Evolutionary conservation across 2,888 invertebrate genomes (phyloP).

Genomic region (Neocrepidodera transversa): DNA sequence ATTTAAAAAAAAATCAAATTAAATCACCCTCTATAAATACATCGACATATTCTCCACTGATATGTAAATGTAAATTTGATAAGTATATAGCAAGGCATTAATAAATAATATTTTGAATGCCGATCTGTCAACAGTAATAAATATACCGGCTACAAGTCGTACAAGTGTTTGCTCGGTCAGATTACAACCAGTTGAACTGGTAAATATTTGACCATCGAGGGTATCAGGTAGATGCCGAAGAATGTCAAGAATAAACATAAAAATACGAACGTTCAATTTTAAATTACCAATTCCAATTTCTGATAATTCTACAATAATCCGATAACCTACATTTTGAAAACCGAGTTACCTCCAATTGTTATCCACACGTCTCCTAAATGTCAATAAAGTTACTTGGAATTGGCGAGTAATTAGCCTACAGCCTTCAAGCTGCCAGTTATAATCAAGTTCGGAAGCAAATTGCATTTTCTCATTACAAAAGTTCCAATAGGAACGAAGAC

Average conservation of each 20-base stretch:
- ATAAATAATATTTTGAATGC: conserved; percentile 45
- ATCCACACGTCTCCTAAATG: conserved; percentile 31
- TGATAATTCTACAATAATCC: too few species aligned
- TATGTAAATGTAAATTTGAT: conserved; percentile 38
- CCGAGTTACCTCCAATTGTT: conserved; percentile 20
- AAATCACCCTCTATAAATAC: conserved; percentile 2
- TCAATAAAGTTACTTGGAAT: conserved; percentile 44
- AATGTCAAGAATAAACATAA: conserved; percentile 24
- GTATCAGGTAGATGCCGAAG: conserved; percentile 40
- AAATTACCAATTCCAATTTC: not conserved
- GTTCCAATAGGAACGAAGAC: conserved; percentile 43
- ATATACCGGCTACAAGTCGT: conserved; percentile 36
- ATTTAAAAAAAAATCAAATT: too few species aligned
- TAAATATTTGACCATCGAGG: conserved; percentile 47
- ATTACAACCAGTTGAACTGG: conserved; percentile 48
- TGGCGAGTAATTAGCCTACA: conserved; percentile 49
- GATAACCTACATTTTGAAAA: conserved; percentile 25
- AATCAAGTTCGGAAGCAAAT: conserved; percentile 53
- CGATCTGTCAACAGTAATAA: conserved; percentile 49
- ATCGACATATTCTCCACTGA: not conserved
- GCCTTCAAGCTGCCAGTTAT: conserved; percentile 47
- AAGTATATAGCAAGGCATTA: conserved; percentile 36
- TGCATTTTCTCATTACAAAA: conserved; percentile 56
- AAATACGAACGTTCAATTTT: not conserved
- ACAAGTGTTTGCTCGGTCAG: conserved; percentile 49